Base-by-base conservation (phyloP, 2,113 vertebrate species). In the Excalfactoria chinensis region DNA sequence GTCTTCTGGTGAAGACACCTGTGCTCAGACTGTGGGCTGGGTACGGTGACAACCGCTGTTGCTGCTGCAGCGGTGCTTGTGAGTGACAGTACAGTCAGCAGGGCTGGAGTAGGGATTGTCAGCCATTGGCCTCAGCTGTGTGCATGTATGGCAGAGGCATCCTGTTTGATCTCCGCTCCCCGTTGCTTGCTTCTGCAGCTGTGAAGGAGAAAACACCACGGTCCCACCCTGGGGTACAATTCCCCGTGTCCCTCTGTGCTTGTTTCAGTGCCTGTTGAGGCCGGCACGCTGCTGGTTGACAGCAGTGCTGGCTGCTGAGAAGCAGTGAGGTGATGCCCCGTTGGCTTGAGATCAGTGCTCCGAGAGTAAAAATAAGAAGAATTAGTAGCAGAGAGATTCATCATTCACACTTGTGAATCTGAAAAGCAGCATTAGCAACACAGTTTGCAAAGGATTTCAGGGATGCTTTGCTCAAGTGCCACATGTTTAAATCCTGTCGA, bases 351-450 rank as follows among this genome's bases (percentile, higher is more conserved):
- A 41, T 64, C 3, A 0, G 26, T 89, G 56, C 56, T 67, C 49
- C 40, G 63, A 46, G 44, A 88, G 37, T 70, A 34, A 87, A 90
- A 93, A 68, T 69, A 63, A 84, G 46, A 77, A 79, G 10, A 79
- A 43, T 72, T 74, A 40, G 5, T 4, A 91, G 68, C 56, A 30
- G 83, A 9, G 23, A 90, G 35, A n/a, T 68, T 48, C 46, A 69
- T 88, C 53, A 51, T 25, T 67, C 2, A 6, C 7, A 46, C 59
- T 81, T 74, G 37, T 43, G 75, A 84, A 49, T 87, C 82, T 56
- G 86, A 73, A 90, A 95, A 90, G 84, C 59, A 53, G 74, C 78
- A 86, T 93, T 86, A 91, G 44, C 64, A 83, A 84, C 78, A 76
- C 60, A 77, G 76, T 93, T 91, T 93, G 76, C 78, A 44, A 68